Conservation (phyloP, 1,140 invertebrate species). For the Cydia strobilella region DNA sequence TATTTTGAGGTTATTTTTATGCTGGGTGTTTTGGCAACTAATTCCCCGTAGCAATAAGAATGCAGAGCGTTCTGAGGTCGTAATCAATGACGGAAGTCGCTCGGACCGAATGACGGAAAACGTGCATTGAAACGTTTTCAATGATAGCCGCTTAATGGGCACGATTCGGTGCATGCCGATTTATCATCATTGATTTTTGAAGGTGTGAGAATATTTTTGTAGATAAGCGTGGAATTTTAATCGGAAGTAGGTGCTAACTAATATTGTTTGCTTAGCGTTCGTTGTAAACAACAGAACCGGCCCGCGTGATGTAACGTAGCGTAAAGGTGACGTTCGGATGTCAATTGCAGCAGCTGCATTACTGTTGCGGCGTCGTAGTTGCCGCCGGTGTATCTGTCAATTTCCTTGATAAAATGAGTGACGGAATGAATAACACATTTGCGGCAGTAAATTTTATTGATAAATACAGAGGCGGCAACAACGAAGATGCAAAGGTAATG, state of each 20-base stretch:
- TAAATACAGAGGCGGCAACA: too few relatives aligned
- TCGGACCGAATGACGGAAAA: slow-evolving; percentile 49
- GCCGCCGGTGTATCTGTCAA: too few relatives aligned
- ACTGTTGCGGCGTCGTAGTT: too few relatives aligned
- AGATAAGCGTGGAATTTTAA: background rate
- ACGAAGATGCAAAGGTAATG: too few relatives aligned
- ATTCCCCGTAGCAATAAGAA: background rate
- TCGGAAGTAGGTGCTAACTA: background rate
- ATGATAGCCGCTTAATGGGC: slow-evolving; percentile 36
- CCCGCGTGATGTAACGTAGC: too few relatives aligned
- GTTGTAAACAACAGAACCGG: too few relatives aligned
- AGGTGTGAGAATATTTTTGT: slow-evolving; percentile 21
- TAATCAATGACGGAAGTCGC: slow-evolving; percentile 68
- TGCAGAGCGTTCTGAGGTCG: slow-evolving; percentile 49
- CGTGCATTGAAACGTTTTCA: slow-evolving; percentile 45
- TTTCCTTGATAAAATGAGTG: too few relatives aligned
- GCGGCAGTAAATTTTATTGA: too few relatives aligned
- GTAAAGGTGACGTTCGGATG: too few relatives aligned
- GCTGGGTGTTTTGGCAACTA: background rate
- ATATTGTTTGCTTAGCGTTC: background rate
- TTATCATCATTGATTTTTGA: slow-evolving; percentile 28
- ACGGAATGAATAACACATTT: too few relatives aligned
- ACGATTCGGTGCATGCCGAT: slow-evolving; percentile 35
- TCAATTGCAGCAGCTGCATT: too few relatives aligned
- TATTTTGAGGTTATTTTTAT: background rate